Conservation (phyloP, 2,113 vertebrate species). For the Poecile atricapillus region DNA sequence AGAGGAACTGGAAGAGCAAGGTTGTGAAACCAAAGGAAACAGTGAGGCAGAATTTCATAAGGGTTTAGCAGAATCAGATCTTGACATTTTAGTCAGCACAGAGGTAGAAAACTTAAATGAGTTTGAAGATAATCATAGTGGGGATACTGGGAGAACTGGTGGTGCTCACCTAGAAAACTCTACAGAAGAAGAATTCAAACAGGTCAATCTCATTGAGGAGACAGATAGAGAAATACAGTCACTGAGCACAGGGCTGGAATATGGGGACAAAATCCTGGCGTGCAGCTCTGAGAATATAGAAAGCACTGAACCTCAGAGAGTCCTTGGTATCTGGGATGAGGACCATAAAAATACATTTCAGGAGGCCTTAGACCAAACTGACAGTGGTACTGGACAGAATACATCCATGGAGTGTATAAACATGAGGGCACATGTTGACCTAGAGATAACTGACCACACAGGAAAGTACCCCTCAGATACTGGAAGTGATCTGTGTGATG, state of each 20-base stretch:
- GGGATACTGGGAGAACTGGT: background rate
- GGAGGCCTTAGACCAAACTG: background rate
- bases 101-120: background rate
- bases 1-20: slow-evolving; percentile 58
- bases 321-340: background rate
- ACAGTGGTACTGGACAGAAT: background rate
- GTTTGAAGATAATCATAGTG: background rate
- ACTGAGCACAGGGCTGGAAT: background rate
- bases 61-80: slow-evolving; percentile 5
- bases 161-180: background rate
- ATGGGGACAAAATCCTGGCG: background rate
- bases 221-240: background rate
- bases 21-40: background rate
- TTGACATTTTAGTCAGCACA: background rate
- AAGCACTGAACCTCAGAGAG: background rate
- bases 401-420: background rate
- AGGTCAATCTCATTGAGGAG: background rate
- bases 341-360: background rate
- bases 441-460: background rate
- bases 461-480: background rate
- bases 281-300: background rate
- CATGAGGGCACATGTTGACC: background rate
- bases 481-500: background rate
- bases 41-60: background rate
- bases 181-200: slow-evolving; percentile 5